Evolutionary conservation across 1,140 invertebrate genomes (phyloP).

Genomic region (Phthorimaea operculella): DNA sequence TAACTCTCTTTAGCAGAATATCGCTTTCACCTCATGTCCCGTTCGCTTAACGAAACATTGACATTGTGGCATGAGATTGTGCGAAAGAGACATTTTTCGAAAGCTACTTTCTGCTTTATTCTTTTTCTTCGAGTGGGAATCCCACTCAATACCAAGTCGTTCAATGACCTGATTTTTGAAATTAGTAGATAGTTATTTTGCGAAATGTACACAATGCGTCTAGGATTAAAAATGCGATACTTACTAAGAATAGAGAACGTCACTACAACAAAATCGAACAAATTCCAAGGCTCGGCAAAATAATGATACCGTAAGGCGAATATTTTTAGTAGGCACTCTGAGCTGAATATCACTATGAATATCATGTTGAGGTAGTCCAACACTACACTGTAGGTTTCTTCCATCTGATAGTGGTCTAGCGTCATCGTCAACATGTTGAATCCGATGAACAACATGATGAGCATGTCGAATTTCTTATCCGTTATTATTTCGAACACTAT

Average conservation of each 20-base stretch:
- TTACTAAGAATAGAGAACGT: constrained; percentile 97
- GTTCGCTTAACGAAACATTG: too few relatives aligned
- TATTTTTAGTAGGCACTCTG: constrained; percentile 97
- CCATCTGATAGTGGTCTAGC: constrained; percentile 94
- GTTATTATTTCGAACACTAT: constrained; percentile 97
- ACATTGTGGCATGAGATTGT: too few relatives aligned
- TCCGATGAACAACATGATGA: constrained; percentile 99
- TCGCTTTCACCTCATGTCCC: too few relatives aligned
- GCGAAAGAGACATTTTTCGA: too few relatives aligned
- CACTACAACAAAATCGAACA: constrained; percentile 99
- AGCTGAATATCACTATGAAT: constrained; percentile 98
- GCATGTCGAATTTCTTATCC: constrained; percentile 99
- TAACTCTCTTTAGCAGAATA: too few relatives aligned
- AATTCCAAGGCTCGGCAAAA: constrained; percentile 99
- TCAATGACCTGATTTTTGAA: too few relatives aligned
- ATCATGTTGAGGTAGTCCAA: constrained; percentile 94
- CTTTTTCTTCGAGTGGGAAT: too few relatives aligned
- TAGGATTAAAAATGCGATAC: constrained; percentile 31
- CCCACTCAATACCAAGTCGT: too few relatives aligned
- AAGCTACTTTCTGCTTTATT: too few relatives aligned
- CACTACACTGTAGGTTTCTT: constrained; percentile 82
- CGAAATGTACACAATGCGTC: neutral
- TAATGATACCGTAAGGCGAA: constrained; percentile 97
- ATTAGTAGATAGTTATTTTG: too few relatives aligned
- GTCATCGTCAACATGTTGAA: constrained; percentile 99